These are phyloP conservation scores for Todus mexicanus DNA, from an alignment of 2,797 vertebrate genomes.

Conservation along the genomic window DNA sequence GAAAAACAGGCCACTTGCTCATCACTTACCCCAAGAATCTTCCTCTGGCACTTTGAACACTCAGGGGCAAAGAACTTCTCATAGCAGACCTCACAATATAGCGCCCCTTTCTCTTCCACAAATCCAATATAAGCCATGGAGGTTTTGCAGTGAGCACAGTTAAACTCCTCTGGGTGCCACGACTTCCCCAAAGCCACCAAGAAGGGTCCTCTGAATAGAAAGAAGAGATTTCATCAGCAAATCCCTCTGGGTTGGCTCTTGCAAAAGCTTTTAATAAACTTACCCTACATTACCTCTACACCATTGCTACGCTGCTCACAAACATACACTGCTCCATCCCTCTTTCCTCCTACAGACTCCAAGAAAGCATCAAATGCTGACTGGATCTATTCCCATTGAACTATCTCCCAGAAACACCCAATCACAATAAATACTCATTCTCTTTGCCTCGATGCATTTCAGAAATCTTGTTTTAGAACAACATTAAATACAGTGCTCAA, in stretches of 20 bases:
- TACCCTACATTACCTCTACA: not conserved
- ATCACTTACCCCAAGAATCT: conserved; percentile 92
- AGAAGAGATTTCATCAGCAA: conserved; percentile 23
- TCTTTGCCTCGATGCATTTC: not conserved
- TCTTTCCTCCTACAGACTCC: not conserved
- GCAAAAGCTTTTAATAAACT: not conserved
- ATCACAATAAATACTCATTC: not conserved
- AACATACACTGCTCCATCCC: not conserved
- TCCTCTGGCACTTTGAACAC: conserved; percentile 87
- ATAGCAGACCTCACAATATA: conserved; percentile 92
- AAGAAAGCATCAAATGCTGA: not conserved
- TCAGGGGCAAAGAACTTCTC: conserved; percentile 93
- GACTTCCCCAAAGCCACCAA: conserved; percentile 96
- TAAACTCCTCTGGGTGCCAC: conserved; percentile 98
- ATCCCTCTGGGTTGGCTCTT: not conserved
- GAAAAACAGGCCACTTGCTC: not conserved
- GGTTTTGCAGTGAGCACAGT: conserved; percentile 88
- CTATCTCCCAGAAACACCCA: not conserved
- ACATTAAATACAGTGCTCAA: not conserved
- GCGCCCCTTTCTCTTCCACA: conserved; percentile 89
- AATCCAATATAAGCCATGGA: conserved; percentile 91
- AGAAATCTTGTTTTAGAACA: not conserved
- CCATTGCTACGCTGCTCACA: not conserved
- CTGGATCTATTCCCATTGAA: not conserved
- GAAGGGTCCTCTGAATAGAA: conserved; percentile 87